Base-by-base conservation (phyloP, 2,888 invertebrate genomes). In the Stenotaenia linearis region DNA sequence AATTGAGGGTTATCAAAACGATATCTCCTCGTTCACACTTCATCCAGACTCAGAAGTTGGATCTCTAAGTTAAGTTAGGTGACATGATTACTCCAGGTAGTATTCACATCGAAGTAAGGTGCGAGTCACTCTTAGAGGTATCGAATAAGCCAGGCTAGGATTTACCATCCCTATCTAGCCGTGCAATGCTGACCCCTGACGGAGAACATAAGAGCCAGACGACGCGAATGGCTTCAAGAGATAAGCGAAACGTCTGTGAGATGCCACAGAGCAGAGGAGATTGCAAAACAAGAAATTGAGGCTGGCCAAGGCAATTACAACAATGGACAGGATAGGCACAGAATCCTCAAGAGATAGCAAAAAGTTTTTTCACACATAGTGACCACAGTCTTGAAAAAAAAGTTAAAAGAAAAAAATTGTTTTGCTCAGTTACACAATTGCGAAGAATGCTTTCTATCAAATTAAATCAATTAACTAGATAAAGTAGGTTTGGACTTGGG, bases 271-370 rank as follows among this genome's bases (percentile, higher is more conserved):
- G 69, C 69, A 69, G 69, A 69, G 69, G 12, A 69, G 69, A 69
- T 69, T 69, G 69, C 69, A 69, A 69, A 69, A 69, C 69, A 69
- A 69, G 69, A 69, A 69, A 69, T 69, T 69, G 69, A 69, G 69
- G 69, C 69, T 28, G 28, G 69, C 69, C 69, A 69, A 69, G 69
- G 69, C 69, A 69, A 69, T 69, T 69, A 69, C 69, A 69, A 69
- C 69, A 69, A 69, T 69, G 69, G 69, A 69, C 69, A 69, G 69
- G 69, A 69, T 69, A 69, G 69, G 69, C 69, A 25, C 69, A 69
- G 69, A 69, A 69, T 69, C 69, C 69, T 69, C 69, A 69, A 69
- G 69, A 69, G 69, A 69, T 69, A 69, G 69, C 69, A 69, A 28
- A 69, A 69, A 69, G 25, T 69, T 69, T 69, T 69, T 69, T 69